phyloP scores from a whole-genome alignment of 2,888 invertebrate genomes.

The Rutpela maculata region DNA sequence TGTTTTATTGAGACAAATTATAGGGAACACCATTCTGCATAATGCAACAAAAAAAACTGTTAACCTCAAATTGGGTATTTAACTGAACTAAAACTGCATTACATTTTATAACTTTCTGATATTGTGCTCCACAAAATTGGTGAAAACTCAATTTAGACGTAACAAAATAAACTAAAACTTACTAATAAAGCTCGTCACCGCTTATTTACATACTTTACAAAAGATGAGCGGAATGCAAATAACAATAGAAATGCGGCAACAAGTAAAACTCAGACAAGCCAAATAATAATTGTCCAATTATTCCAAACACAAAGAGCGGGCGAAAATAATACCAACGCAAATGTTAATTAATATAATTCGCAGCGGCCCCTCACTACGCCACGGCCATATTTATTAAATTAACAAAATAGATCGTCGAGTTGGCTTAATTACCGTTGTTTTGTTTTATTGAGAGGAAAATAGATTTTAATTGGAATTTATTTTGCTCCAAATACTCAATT shows the following conservation, averaged over 20 bases:
- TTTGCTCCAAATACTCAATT: conserved; percentile 31
- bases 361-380: background rate
- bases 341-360: conserved; percentile 32
- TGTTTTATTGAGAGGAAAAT: conserved; percentile 30
- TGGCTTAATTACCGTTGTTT: conserved; percentile 28
- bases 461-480: conserved; percentile 32
- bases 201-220: background rate
- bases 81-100: too few species aligned
- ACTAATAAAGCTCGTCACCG: background rate
- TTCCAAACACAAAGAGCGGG: background rate
- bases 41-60: too few species aligned
- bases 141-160: too few species aligned
- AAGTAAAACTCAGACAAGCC: background rate
- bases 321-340: background rate
- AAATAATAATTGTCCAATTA: conserved; percentile 21
- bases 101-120: too few species aligned
- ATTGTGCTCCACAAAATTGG: too few species aligned
- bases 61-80: too few species aligned
- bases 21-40: too few species aligned
- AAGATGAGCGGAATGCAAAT: background rate
- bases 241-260: background rate
- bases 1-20: too few species aligned
- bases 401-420: conserved; percentile 1
- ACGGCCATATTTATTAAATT: conserved; percentile 20
- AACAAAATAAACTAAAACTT: background rate